Conservation (phyloP, 2,888 invertebrate genomes). For the Ethmia dodecea region DNA sequence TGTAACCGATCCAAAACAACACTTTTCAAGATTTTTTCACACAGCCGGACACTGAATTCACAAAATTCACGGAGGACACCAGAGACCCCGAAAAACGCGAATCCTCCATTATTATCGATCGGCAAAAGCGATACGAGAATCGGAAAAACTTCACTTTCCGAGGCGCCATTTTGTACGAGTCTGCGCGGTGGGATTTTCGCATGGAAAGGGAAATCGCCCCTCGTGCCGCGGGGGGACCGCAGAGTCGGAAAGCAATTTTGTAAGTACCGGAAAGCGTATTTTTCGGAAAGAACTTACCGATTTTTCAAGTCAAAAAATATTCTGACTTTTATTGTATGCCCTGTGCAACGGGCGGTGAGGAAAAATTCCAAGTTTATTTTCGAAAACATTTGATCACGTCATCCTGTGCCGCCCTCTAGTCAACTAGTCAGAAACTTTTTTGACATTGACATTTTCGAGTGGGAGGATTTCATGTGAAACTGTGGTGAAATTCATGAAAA, state of each 20-base stretch:
- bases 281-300: slow-evolving; percentile 45
- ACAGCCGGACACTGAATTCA: slow-evolving; percentile 58
- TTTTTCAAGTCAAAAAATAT: slow-evolving; percentile 32
- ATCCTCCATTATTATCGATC: slow-evolving; percentile 82
- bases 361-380: slow-evolving; percentile 71
- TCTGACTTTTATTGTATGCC: slow-evolving; percentile 33
- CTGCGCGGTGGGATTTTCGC: slow-evolving; percentile 79
- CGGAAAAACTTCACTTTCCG: slow-evolving; percentile 70
- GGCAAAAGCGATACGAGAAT: slow-evolving; percentile 69
- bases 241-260: slow-evolving; percentile 33
- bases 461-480: not conserved
- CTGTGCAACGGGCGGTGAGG: slow-evolving; percentile 40
- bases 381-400: slow-evolving; percentile 69
- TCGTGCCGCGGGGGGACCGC: slow-evolving; percentile 63
- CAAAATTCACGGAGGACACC: slow-evolving; percentile 57
- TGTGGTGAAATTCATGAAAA: too few species aligned
- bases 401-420: slow-evolving; percentile 51
- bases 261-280: slow-evolving; percentile 31
- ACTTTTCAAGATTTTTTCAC: slow-evolving; percentile 68
- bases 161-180: slow-evolving; percentile 83
- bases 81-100: slow-evolving; percentile 67
- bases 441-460: slow-evolving; percentile 34
- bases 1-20: slow-evolving; percentile 69
- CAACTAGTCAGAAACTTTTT: slow-evolving; percentile 42
- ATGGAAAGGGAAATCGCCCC: slow-evolving; percentile 74